A percentile compares a stretch with the other conserved stretches of the same genome.
phyloP scores from a whole-genome alignment of 1,140 invertebrate genomes.

The Drosophila funebris region DNA sequence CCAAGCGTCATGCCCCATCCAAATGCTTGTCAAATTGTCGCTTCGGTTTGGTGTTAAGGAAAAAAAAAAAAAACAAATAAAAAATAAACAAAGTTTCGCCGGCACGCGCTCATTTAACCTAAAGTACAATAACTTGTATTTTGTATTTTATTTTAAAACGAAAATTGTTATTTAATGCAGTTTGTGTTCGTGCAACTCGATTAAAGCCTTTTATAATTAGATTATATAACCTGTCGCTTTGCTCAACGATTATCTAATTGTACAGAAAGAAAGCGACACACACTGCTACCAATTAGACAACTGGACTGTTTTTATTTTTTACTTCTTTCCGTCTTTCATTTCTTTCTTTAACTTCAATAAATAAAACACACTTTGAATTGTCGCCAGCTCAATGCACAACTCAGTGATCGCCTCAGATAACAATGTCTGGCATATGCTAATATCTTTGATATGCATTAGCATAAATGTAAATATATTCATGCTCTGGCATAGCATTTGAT shows the following conservation, averaged over 20 bases:
- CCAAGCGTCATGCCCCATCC: background rate
- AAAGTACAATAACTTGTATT: conserved; percentile 47
- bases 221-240: conserved; percentile 64
- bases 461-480: conserved; percentile 10
- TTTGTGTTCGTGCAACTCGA: conserved; percentile 56
- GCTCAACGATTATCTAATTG: conserved; percentile 70
- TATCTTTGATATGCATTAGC: conserved; percentile 4
- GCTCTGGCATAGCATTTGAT: too few relatives aligned
- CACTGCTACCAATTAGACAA: conserved; percentile 64
- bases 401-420: background rate
- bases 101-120: conserved; percentile 70
- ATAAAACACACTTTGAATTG: conserved; percentile 7
- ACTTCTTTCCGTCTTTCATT: conserved; percentile 11
- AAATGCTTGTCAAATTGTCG: conserved; percentile 19
- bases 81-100: conserved; percentile 52
- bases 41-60: conserved; percentile 18
- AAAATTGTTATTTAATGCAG: conserved; percentile 74
- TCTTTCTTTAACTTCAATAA: background rate
- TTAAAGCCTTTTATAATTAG: conserved; percentile 77
- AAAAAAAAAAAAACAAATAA: too few relatives aligned
- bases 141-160: conserved; percentile 42
- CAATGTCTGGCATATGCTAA: conserved; percentile 3
- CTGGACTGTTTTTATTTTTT: conserved; percentile 24
- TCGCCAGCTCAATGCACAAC: background rate
- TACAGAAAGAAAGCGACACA: conserved; percentile 68